Base-by-base conservation (phyloP, 2,888 invertebrate genomes). In the Ellobium chinense region DNA sequence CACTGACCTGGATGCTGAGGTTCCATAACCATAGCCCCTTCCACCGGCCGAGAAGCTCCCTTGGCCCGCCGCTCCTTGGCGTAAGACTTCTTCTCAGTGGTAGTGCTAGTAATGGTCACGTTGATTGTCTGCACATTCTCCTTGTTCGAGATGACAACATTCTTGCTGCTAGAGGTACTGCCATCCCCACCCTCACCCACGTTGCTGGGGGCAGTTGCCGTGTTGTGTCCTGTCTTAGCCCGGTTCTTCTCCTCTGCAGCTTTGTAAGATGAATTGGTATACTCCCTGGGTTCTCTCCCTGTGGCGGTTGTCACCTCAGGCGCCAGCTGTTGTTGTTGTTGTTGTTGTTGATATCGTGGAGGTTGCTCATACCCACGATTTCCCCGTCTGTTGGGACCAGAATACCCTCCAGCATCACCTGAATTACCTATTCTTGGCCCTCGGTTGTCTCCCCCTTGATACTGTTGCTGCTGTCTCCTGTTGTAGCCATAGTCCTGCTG, bases 31-130 rank as follows among this genome's bases (percentile, higher is more conserved):
- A 39, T 68, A 27, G 66, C 78, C n/a, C 62, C 72, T 14, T 65
- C 78, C 3, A 56, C 27, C n/a, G 72, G 58, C 21, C 83, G 82
- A 27, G 85, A 82, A 21, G 84, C 80, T 21, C 82, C 78, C 69
- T 86, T 85, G 4, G 80, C 86, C 37, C 86, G 82, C 18, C 89
- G 74, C 9, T 88, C 88, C 63, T 88, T 87, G 31, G 87, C 84
- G 70, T 88, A 88, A 9, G 88, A 88, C 58, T 88, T 88, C 76
- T 85, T 84, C 78, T 89, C 89, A 9, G 84, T 85, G 29, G 85
- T 85, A 2, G 83, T 85, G 78, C 83, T 85, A 1, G 84, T 84
- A 58, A 85, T 85, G 27, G 85, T 85, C 14, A 85, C 85, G 60
- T 84, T 85, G 68, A 85, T 85, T 37, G 85, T 85, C 70, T 85